A percentile compares a stretch with the other conserved stretches of the same genome.
Conservation (phyloP, 2,888 invertebrate genomes). For the Ferrisia virgata region DNA sequence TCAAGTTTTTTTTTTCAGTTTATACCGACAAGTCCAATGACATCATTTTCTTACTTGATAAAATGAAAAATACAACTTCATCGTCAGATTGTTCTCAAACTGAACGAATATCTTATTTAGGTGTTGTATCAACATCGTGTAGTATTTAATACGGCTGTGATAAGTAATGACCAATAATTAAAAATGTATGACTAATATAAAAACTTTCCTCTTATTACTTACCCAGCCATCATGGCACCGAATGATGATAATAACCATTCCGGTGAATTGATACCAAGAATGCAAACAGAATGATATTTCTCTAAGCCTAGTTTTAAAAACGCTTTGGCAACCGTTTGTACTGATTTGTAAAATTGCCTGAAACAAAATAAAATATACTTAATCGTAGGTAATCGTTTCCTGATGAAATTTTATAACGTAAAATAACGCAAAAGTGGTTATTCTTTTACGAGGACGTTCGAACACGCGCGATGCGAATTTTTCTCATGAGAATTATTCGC, state of each 20-base stretch:
- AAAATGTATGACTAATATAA: neutral
- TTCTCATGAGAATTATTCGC: neutral
- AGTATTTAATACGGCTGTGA: neutral
- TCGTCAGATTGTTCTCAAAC: too few relatives aligned
- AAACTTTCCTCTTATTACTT: conserved; percentile 51
- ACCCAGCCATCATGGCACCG: conserved; percentile 87
- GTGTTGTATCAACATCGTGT: neutral
- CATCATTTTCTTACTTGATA: neutral
- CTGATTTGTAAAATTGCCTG: conserved; percentile 74
- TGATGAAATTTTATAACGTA: neutral
- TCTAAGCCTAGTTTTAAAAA: conserved; percentile 82
- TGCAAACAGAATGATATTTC: conserved; percentile 75
- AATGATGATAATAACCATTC: conserved; percentile 86
- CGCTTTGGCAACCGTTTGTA: conserved; percentile 77
- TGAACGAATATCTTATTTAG: too few relatives aligned
- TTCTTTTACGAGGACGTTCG: neutral
- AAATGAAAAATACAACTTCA: neutral
- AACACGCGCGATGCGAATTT: neutral
- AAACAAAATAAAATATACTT: neutral
- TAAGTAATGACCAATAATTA: neutral
- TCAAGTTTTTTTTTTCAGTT: neutral
- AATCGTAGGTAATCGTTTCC: neutral
- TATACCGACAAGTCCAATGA: neutral
- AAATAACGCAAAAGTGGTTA: neutral
- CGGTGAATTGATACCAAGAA: conserved; percentile 85